These are phyloP conservation scores for Plemyria rubiginata DNA, from an alignment of 2,888 invertebrate genomes.

Conservation along the genomic window DNA sequence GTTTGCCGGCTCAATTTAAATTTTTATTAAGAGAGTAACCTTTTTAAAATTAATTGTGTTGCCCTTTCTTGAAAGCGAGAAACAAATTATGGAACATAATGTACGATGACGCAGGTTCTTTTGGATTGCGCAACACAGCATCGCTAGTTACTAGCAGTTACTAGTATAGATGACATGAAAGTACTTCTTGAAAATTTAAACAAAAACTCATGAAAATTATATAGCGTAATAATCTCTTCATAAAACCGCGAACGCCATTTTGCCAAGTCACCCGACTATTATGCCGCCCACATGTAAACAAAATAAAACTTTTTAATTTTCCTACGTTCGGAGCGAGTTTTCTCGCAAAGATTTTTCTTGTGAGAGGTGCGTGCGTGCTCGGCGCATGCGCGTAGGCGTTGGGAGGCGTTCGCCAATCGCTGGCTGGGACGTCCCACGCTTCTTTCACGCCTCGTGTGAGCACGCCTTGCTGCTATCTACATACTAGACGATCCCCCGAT, in stretches of 20 bases:
- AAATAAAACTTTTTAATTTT: conserved; percentile 56
- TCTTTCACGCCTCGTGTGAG: conserved; percentile 54
- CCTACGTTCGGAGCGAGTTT: conserved; percentile 49
- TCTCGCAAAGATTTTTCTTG: conserved; percentile 71
- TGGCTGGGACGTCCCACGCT: conserved; percentile 73
- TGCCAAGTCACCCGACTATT: conserved; percentile 57
- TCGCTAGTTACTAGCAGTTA: too few species aligned
- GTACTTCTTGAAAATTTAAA: conserved; percentile 26
- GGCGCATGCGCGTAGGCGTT: conserved; percentile 83
- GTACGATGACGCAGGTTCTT: conserved; percentile 17
- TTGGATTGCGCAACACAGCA: conserved; percentile 9
- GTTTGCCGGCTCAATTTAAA: conserved; percentile 55
- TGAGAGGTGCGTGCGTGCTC: conserved; percentile 52
- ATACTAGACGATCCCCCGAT: conserved; percentile 42
- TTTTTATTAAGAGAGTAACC: conserved; percentile 50
- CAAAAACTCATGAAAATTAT: conserved; percentile 37
- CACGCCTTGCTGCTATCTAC: conserved; percentile 58
- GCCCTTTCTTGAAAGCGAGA: conserved; percentile 18
- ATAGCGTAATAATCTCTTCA: conserved; percentile 49
- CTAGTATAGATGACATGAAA: conserved; percentile 18
- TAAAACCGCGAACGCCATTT: conserved; percentile 63
- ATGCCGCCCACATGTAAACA: conserved; percentile 69
- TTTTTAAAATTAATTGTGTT: conserved; percentile 45
- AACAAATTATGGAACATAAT: conserved; percentile 5
- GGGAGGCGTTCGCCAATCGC: conserved; percentile 84